Evolutionary conservation across 2,888 invertebrate genomes (phyloP).

Genomic region (Pandemis cinnamomeana): DNA sequence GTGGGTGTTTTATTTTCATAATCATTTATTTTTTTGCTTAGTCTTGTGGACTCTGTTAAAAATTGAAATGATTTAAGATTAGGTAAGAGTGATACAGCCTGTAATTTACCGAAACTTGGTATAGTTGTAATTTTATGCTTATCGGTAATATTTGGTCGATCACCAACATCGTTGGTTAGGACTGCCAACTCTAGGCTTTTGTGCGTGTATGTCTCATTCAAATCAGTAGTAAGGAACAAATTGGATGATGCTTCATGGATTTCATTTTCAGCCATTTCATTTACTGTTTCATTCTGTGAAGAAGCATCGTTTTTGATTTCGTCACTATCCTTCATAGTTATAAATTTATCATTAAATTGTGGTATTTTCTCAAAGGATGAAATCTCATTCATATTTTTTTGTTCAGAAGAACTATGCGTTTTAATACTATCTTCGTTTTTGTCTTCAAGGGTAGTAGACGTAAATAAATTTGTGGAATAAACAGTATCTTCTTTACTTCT

Average conservation of each 20-base stretch:
- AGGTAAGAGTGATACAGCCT: neutral
- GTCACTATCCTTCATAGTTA: neutral
- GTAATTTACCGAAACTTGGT: neutral
- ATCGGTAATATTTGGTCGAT: neutral
- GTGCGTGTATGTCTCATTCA: neutral
- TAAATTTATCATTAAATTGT: neutral
- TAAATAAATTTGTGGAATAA: neutral
- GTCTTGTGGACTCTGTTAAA: neutral
- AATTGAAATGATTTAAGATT: neutral
- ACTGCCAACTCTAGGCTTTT: neutral
- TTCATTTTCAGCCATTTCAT: neutral
- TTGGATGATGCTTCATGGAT: neutral
- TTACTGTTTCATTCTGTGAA: neutral
- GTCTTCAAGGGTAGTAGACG: neutral
- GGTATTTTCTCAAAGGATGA: neutral
- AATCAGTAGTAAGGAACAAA: neutral
- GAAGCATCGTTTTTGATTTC: neutral
- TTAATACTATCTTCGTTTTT: neutral
- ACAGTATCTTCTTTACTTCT: neutral
- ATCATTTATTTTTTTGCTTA: neutral
- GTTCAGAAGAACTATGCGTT: too few species aligned
- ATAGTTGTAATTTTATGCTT: neutral
- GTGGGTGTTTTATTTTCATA: neutral
- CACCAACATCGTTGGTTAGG: neutral
- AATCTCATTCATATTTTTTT: neutral